Base-by-base conservation (phyloP, 2,888 invertebrate species). In the Xanthia togata region DNA sequence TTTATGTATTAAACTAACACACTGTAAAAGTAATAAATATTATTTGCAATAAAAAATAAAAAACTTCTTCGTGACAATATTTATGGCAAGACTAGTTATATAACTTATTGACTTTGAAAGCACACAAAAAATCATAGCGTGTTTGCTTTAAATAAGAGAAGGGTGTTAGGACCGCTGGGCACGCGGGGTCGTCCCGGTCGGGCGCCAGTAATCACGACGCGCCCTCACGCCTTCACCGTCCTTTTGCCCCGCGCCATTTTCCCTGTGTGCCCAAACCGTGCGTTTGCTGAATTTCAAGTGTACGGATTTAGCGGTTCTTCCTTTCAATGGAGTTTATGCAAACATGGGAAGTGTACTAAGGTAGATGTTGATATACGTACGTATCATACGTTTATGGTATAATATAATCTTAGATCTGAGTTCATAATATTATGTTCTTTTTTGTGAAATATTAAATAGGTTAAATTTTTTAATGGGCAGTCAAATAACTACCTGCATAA, bases 151-250 rank as follows among this genome's bases (percentile, higher is more conserved):
- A 77, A 75, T 78, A 82, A 73, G 86, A 86, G 83, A 78, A 86
- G 88, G 89, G 88, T 82, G 82, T 78, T 63, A 65, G 73, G 75
- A 71, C 74, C 80, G 73, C 35, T 70, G 81, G 88, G 88, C 84
- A 85, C 84, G 86, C 82, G 86, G 92, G 94, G 94, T 94, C 94
- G 95, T 92, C 87, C 91, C 94, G 95, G 92, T 93, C 90, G 94
- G 93, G 90, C 93, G 93, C 91, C 86, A 86, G 91, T 92, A 94
- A 95, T 95, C 94, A 93, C 94, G 93, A 91, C 93, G 90, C 94
- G 93, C 95, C 93, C 93, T 95, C 92, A 93, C 94, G 91, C 95
- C 94, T 93, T 91, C 90, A 89, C 83, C 83, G 65, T 76, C 86
- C 85, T 89, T 84, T 79, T 62, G 77, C 79, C 87, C 87, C 79